Evolutionary conservation across 1,140 invertebrate species (phyloP), one percentile per base, ranked within the genome.

Genomic region (Bombus superbus): DNA sequence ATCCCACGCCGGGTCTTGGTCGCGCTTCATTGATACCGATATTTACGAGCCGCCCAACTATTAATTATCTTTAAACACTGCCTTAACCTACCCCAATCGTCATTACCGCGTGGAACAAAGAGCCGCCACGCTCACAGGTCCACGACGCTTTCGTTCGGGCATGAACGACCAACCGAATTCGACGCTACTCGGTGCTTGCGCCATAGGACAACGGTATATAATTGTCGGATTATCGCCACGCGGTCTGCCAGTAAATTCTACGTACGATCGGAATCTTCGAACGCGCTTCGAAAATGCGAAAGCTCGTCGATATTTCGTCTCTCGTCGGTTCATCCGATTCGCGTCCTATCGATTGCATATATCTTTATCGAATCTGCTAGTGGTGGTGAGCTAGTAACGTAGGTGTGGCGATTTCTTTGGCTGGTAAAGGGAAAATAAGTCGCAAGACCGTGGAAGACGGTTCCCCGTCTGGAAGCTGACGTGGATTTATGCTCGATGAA

Each of bases 11-110:
- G 87, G 88, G 88, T 85, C 89, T 72, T 74, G 84, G 88, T 87
- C 86, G 93, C 89, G 91, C 90, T 92, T 89, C 92, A 92, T 91
- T 93, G 89, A 92, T 88, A 90, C 81, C 85, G 83, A 88, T 91
- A 91, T 91, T 93, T 92, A 92, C 88, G 81, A 89, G 84, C 86
- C 83, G 62, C 79, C 86, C 85, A 91, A 91, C 93, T 93, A 93
- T 94, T 93, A 94, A 94, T 94, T 93, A 93, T 90, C 87, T 74
- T 88, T 91, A 88, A 88, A 91, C 87, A 79, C 86, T 44, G 82
- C 82, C 90, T 75, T 72, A 93, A 93, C 92, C 92, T 93, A 93
- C 86, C 92, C 81, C 89, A 92, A 93, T 76, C 77, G 57, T 90
- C 44, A 72, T 87, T 88, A 88, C 66, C 64, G 59, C 1, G 44